Evolutionary conservation across 2,888 invertebrate genomes (phyloP).

Genomic region (Caenorhabditis afra): DNA sequence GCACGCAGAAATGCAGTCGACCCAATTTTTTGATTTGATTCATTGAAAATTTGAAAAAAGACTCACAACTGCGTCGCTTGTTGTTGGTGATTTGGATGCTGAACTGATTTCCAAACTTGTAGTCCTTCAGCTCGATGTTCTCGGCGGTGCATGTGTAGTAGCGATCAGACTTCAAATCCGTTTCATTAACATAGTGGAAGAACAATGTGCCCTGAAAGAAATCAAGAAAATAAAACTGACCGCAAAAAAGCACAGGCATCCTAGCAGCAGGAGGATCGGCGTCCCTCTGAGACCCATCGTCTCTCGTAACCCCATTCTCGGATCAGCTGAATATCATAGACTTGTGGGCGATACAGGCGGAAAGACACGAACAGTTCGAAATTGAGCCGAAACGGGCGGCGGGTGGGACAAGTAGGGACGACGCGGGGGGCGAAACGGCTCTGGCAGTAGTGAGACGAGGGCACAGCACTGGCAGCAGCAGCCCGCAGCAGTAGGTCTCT

Average conservation of each 20-base stretch:
- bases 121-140: conserved; percentile 80
- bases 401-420: conserved; percentile 48
- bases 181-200: conserved; percentile 80
- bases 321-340: conserved; percentile 57
- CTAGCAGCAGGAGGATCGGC: conserved; percentile 29
- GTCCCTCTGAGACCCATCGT: conserved; percentile 41
- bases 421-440: conserved; percentile 34
- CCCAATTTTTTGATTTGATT: conserved; percentile 45
- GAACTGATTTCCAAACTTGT: conserved; percentile 80
- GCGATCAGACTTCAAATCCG: conserved; percentile 78
- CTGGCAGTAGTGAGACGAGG: conserved; percentile 54
- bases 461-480: conserved; percentile 51
- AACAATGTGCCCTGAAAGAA: conserved; percentile 79
- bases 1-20: too few relatives aligned
- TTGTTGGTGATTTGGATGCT: conserved; percentile 70
- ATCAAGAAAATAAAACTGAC: conserved; percentile 55
- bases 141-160: conserved; percentile 81
- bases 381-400: conserved; percentile 40
- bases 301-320: conserved; percentile 50
- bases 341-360: conserved; percentile 21
- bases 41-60: conserved; percentile 31
- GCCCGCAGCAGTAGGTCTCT: conserved; percentile 52
- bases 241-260: conserved; percentile 48
- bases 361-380: conserved; percentile 35
- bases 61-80: conserved; percentile 69